Evolutionary conservation across 1,140 invertebrate species (phyloP).

Genomic region (Gryllus bimaculatus): DNA sequence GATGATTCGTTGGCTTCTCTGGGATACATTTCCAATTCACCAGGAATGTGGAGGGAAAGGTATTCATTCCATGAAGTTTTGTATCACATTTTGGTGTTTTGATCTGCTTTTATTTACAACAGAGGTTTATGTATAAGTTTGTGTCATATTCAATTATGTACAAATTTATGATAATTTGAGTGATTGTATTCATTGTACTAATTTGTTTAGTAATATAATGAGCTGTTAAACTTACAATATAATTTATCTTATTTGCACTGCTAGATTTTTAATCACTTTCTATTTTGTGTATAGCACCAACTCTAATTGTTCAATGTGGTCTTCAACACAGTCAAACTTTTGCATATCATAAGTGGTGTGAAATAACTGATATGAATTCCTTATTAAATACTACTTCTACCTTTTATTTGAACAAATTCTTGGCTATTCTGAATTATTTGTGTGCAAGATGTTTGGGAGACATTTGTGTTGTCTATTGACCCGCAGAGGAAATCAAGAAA

Average conservation of each 20-base stretch:
- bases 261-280: background rate
- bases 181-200: background rate
- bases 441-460: background rate
- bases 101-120: constrained; percentile 1
- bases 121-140: background rate
- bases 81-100: background rate
- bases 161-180: background rate
- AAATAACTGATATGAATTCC: too few relatives aligned
- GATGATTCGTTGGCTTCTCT: constrained; percentile 38
- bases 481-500: too few relatives aligned
- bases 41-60: constrained; percentile 50
- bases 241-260: background rate
- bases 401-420: background rate
- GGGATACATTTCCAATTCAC: constrained; percentile 39
- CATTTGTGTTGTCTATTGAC: background rate
- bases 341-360: too few relatives aligned
- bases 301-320: background rate
- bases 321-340: background rate
- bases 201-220: background rate
- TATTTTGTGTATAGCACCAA: background rate
- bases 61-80: constrained; percentile 30
- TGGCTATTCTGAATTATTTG: background rate
- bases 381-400: too few relatives aligned
- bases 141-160: background rate
- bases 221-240: background rate